phyloP scores from a whole-genome alignment of 2,113 vertebrate species.

The Pomatorhinus ruficollis region DNA sequence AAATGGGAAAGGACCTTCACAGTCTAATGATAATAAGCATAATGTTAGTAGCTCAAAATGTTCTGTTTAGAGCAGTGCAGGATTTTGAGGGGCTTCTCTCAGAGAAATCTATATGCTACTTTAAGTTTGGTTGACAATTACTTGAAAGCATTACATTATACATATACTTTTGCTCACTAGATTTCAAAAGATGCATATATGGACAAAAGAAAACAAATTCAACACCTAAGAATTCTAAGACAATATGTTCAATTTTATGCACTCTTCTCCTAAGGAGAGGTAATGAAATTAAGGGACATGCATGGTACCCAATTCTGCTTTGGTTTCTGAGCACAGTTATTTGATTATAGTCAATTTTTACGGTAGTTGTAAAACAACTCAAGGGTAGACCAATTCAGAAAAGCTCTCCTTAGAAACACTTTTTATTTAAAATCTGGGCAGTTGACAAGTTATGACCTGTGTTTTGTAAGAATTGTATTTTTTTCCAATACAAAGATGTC shows the following conservation, averaged over 20 bases:
- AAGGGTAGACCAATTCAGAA: neutral
- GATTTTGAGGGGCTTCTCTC: neutral
- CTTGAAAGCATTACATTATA: neutral
- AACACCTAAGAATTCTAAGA: neutral
- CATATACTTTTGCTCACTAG: neutral
- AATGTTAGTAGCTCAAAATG: neutral
- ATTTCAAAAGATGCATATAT: neutral
- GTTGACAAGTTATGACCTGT: neutral
- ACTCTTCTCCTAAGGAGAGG: neutral
- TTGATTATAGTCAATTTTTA: neutral
- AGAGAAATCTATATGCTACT: neutral
- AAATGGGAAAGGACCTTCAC: neutral
- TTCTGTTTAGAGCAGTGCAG: neutral
- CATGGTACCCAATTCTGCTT: neutral
- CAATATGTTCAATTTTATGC: neutral
- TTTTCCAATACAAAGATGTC: neutral
- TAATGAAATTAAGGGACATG: neutral
- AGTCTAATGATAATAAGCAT: neutral
- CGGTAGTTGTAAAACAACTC: neutral
- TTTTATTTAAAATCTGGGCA: neutral
- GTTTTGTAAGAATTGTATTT: neutral
- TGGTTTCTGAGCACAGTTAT: neutral
- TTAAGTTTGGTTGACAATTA: neutral
- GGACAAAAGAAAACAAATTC: neutral
- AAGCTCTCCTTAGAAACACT: neutral